These are phyloP conservation scores for Bombus haemorrhoidalis DNA, from an alignment of 1,140 invertebrate species.

Conservation along the genomic window DNA sequence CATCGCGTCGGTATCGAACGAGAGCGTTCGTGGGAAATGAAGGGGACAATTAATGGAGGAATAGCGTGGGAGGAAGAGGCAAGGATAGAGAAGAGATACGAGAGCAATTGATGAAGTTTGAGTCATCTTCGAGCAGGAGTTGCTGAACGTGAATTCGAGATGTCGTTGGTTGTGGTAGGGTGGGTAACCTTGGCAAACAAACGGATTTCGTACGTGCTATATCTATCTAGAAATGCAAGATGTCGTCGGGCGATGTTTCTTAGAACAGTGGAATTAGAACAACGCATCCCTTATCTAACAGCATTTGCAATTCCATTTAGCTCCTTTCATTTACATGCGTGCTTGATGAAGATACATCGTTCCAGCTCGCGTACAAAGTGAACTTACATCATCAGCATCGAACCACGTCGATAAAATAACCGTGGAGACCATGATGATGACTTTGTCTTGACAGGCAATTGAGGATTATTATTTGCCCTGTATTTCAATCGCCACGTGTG, in stretches of 20 bases:
- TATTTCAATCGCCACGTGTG: slow-evolving; percentile 32
- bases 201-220: neutral
- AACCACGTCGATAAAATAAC: slow-evolving; percentile 33
- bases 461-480: slow-evolving; percentile 13
- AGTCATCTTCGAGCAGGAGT: neutral
- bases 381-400: slow-evolving; percentile 55
- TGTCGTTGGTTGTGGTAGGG: too few relatives aligned
- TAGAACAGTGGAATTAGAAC: neutral
- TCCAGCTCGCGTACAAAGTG: slow-evolving; percentile 37
- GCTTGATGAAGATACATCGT: slow-evolving; percentile 29
- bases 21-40: neutral
- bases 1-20: neutral
- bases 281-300: neutral
- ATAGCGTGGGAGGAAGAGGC: neutral
- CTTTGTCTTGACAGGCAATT: slow-evolving; percentile 38
- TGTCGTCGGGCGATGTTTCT: neutral
- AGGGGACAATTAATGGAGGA: neutral
- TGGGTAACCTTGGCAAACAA: neutral
- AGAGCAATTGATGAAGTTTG: neutral
- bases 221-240: neutral
- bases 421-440: slow-evolving; percentile 5
- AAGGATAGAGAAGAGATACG: neutral
- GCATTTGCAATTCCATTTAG: slow-evolving; percentile 19
- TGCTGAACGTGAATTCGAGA: neutral
- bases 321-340: neutral